Evolutionary conservation across 2,797 vertebrate genomes (phyloP).

Genomic region (Cuculus canorus): DNA sequence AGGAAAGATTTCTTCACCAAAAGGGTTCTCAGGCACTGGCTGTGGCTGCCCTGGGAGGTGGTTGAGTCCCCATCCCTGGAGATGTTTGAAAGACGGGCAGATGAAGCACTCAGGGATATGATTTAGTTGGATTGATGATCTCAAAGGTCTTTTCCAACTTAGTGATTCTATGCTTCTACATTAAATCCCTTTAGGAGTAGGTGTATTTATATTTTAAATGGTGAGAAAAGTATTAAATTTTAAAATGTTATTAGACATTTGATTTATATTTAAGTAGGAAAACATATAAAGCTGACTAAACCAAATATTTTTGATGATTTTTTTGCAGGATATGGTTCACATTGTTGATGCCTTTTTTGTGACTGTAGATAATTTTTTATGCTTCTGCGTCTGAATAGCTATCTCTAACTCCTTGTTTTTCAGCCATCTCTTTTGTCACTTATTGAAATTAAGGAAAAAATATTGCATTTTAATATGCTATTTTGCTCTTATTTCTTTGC

Average conservation of each 20-base stretch:
- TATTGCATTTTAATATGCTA: background rate
- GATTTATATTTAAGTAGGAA: background rate
- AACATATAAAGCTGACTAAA: background rate
- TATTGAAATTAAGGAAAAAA: background rate
- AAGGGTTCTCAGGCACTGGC: too few relatives aligned
- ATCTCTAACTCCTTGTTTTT: background rate
- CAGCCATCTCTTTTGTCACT: background rate
- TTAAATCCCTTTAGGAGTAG: background rate
- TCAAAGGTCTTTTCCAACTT: too few relatives aligned
- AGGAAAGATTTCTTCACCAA: too few relatives aligned
- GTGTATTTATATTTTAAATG: background rate
- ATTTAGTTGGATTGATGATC: too few relatives aligned
- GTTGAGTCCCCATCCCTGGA: too few relatives aligned
- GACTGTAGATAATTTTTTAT: background rate
- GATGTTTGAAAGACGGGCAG: too few relatives aligned
- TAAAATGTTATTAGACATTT: background rate
- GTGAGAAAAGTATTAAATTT: background rate
- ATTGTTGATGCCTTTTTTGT: background rate
- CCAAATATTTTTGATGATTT: background rate
- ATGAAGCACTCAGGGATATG: too few relatives aligned
- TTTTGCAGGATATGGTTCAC: background rate
- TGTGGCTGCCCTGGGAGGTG: too few relatives aligned
- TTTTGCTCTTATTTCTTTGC: background rate
- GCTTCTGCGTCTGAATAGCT: background rate
- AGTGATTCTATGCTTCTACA: background rate